Evolutionary conservation across 2,888 invertebrate genomes (phyloP).

Genomic region (Ectobius pallidus): DNA sequence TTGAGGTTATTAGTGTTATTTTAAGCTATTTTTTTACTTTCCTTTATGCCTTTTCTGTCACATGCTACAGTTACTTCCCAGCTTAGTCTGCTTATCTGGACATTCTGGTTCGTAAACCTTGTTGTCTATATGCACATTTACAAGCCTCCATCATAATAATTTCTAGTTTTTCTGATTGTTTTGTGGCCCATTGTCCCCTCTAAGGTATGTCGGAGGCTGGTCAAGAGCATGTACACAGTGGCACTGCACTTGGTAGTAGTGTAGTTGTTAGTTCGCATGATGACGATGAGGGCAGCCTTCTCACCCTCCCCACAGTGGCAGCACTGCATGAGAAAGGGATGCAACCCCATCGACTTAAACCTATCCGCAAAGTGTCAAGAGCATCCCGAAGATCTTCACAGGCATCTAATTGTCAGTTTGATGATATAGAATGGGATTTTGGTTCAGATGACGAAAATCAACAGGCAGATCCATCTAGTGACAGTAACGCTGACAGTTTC

Average conservation of each 20-base stretch:
- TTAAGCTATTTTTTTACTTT: no score
- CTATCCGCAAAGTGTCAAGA: conserved; percentile 28
- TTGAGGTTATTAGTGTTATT: no score
- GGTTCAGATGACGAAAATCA: conserved; percentile 33
- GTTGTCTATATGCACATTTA: conserved; percentile 23
- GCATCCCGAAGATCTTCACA: not conserved
- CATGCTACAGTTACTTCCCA: no score
- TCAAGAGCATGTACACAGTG: conserved; percentile 30
- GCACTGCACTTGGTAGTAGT: conserved; percentile 38
- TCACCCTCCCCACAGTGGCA: conserved; percentile 25
- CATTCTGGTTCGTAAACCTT: no score
- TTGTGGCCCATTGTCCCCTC: conserved; percentile 26
- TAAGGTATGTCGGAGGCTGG: conserved; percentile 36
- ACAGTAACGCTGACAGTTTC: not conserved
- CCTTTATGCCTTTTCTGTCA: no score
- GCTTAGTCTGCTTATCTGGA: no score
- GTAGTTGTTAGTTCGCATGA: conserved; percentile 41
- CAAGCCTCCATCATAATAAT: conserved; percentile 4
- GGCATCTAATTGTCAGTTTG: not conserved
- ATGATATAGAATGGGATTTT: conserved; percentile 42
- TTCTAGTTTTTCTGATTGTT: conserved; percentile 28
- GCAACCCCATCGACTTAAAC: conserved; percentile 23
- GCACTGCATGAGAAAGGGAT: conserved; percentile 36
- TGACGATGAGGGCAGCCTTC: conserved; percentile 4
- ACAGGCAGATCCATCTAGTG: conserved; percentile 3